phyloP scores from a whole-genome alignment of 2,113 vertebrate genomes.

The Hyperopisus bebe region DNA sequence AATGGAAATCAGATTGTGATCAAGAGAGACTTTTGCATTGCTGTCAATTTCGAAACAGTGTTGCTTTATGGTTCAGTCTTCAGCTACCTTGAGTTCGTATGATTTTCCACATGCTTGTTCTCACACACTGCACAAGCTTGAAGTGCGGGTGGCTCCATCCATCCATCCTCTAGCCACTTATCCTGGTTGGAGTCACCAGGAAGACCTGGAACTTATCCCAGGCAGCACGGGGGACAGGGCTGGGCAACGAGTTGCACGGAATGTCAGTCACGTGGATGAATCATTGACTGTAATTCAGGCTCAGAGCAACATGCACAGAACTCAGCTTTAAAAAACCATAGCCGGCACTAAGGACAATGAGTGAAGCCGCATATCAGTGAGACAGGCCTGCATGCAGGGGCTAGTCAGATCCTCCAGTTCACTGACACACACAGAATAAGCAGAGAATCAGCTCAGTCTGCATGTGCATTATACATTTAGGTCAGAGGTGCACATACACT shows the following conservation, averaged over 20 bases:
- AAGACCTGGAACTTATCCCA: neutral
- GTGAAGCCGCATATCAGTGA: neutral
- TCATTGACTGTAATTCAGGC: neutral
- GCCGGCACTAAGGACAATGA: neutral
- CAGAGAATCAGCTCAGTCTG: neutral
- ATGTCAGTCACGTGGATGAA: neutral
- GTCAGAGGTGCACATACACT: neutral
- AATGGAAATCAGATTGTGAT: neutral
- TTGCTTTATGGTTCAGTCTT: neutral
- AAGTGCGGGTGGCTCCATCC: neutral
- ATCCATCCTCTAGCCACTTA: neutral
- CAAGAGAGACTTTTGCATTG: neutral
- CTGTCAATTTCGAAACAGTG: neutral
- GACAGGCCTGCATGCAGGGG: neutral
- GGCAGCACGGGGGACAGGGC: neutral
- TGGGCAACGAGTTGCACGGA: neutral
- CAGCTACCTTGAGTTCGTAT: neutral
- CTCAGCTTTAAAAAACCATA: neutral
- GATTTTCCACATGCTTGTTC: neutral
- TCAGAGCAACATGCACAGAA: neutral
- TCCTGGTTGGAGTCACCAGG: neutral
- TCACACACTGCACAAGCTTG: neutral
- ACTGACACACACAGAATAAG: neutral
- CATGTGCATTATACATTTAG: conserved; percentile 6
- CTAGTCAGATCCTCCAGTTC: neutral